Evolutionary conservation across 2,888 invertebrate genomes (phyloP), one percentile per base, ranked within the genome.

Genomic region (Rhingia campestris): DNA sequence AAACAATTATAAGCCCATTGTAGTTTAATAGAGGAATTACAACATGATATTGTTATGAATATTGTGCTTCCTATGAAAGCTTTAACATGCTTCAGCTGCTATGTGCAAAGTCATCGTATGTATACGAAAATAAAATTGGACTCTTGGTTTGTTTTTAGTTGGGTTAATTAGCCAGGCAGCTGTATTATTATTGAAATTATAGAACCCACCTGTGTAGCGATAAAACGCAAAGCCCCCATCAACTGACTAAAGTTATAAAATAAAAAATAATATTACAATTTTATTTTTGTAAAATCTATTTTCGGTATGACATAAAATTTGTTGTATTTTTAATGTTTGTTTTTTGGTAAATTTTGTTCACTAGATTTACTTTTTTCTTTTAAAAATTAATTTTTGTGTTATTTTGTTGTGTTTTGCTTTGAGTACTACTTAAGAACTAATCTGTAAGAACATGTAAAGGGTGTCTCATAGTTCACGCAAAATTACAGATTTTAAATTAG

Each of bases 151-250:
- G 0, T 32, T 61, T 49, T 56, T 22, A 41, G 35, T 51, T 41
- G 6, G 14, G 39, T 80, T 67, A 80, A 41, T 49, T 47, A 53
- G n/a, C 4, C 37, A 54, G 49, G 9, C 54, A 41, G 6, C 30
- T 37, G 14, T 73, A 6, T 43, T 45, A 41, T 43, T 22, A 32
- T 51, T 22, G 33, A 12, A 14, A n/a, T 64, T 30, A 35, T 35
- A 56, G 7, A 66, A 82, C 77, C 77, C 67, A 82, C 82, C 82
- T 82, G 77, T 33, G 1, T 58, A 37, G 32, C 45, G 47, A 58
- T 14, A 69, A 49, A 77, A 67, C 10, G 49, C 37, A 58, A 77
- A 51, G 47, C 58, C 67, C 77, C 56, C 82, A 63, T 63, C 77
- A 82, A 63, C 30, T 37, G 73, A 82, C 82, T 82, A 61, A 67